Base-by-base conservation (phyloP, 2,797 vertebrate genomes). In the Danio albolineatus region DNA sequence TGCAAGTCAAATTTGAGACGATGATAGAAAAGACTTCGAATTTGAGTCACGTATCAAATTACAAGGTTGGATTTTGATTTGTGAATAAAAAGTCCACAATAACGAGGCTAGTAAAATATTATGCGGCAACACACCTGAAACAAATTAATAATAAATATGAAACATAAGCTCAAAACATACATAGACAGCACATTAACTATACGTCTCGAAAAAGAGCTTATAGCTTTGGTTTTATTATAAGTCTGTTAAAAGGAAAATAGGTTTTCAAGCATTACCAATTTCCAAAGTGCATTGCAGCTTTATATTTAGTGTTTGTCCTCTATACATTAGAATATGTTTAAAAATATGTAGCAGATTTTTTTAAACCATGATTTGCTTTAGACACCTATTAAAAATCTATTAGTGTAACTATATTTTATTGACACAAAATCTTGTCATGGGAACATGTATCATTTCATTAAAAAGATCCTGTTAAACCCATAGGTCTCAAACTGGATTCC, bases 31-130 rank as follows among this genome's bases (percentile, higher is more conserved):
- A 64, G 1, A 21, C 46, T 62, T 12, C 16, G 21, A 56, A 48
- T 57, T 38, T 14, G 21, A 48, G 53, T 57, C 49, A 66, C 62
- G 17, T 64, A 65, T 67, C 17, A 73, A 73, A 73, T 73, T 10
- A 56, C 7, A 48, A 44, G 53, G 57, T 21, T 49, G 7, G 44
- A 69, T 70, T 53, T 70, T 41, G 49, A 70, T 53, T 53, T 53
- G 49, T 39, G n/a, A 70, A 54, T 36, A 41, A 54, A n/a, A 39
- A 39, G 6, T 54, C 36, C 16, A 70, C 16, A 39, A 16, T n/a
- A 39, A 36, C 8, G 28, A 53, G 6, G 66, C 28, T 39, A 19
- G 53, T 70, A 12, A 70, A 39, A 39, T 49, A 39, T 69, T 51
- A 69, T 53, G 4, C 66, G 53, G 66, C 36, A 17, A 38, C 17